Evolutionary conservation across 2,888 invertebrate species (phyloP).

Genomic region (Unio delphinus): DNA sequence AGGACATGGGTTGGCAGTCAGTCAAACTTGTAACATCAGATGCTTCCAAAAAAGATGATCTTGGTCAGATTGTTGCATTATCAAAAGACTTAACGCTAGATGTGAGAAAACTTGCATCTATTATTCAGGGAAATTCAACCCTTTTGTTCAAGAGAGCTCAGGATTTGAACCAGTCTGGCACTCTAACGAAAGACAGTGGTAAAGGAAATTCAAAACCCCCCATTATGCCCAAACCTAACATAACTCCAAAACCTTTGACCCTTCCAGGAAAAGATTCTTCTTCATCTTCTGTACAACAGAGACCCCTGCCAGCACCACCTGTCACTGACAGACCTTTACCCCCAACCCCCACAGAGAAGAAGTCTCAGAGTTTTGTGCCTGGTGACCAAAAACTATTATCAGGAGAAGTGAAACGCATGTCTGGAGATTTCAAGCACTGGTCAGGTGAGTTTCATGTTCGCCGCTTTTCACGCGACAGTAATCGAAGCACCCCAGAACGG

Average conservation of each 20-base stretch:
- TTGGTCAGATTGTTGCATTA: slow-evolving; percentile 90
- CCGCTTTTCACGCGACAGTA: slow-evolving; percentile 30
- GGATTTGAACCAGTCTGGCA: slow-evolving; percentile 31
- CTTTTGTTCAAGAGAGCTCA: slow-evolving; percentile 60
- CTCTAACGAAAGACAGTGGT: slow-evolving; percentile 13
- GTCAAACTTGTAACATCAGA: slow-evolving; percentile 69
- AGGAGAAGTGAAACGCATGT: slow-evolving; percentile 36
- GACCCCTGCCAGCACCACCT: slow-evolving; percentile 71
- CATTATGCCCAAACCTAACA: slow-evolving; percentile 39
- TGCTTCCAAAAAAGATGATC: slow-evolving; percentile 79
- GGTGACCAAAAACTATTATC: slow-evolving; percentile 20
- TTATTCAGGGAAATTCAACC: slow-evolving; percentile 79
- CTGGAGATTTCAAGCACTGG: slow-evolving; percentile 39
- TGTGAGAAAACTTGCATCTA: slow-evolving; percentile 89
- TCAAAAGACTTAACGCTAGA: slow-evolving; percentile 90
- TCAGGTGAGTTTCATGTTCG: slow-evolving; percentile 36
- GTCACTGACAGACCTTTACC: slow-evolving; percentile 46
- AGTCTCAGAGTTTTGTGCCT: slow-evolving; percentile 22
- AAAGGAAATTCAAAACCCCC: slow-evolving; percentile 24
- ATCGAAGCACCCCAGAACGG: slow-evolving; percentile 11
- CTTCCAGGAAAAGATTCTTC: slow-evolving; percentile 29
- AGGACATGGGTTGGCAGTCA: slow-evolving; percentile 61
- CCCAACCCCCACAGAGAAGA: slow-evolving; percentile 45
- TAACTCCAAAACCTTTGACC: slow-evolving; percentile 43
- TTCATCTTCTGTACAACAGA: slow-evolving; percentile 77